Conservation (phyloP, 2,888 invertebrate species). For the Dermolepida albohirtum region DNA sequence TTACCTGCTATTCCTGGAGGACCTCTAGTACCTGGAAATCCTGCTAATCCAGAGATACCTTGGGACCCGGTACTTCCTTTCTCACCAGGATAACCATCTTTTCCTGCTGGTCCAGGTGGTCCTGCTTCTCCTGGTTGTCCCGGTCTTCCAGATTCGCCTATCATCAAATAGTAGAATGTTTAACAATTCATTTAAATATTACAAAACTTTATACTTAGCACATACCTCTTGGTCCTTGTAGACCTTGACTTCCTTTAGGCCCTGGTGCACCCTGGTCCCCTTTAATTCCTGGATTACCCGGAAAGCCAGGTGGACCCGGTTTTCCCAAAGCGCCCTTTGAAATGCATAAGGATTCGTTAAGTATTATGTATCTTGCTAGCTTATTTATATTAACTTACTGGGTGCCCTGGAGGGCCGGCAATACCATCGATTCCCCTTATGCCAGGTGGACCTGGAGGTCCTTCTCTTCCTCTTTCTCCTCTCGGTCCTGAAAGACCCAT, state of each 20-base stretch:
- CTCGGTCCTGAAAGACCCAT: conserved; percentile 81
- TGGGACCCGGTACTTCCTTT: conserved; percentile 81
- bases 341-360: conserved; percentile 4
- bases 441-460: conserved; percentile 81
- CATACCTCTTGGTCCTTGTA: conserved; percentile 80
- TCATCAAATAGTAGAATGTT: conserved; percentile 29
- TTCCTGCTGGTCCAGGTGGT: conserved; percentile 79
- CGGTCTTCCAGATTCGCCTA: conserved; percentile 80
- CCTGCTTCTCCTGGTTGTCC: conserved; percentile 84
- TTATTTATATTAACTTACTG: conserved; percentile 66
- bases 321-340: conserved; percentile 83
- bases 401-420: conserved; percentile 80
- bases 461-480: conserved; percentile 88
- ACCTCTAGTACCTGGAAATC: conserved; percentile 85
- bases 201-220: neutral
- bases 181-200: neutral
- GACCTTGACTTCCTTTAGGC: conserved; percentile 83
- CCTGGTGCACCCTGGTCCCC: conserved; percentile 82
- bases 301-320: conserved; percentile 86
- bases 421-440: conserved; percentile 84
- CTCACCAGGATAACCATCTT: conserved; percentile 84
- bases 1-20: conserved; percentile 80
- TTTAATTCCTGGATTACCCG: conserved; percentile 83
- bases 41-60: conserved; percentile 81
- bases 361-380: conserved; percentile 5